Percentiles rank a stretch among this genome's conserved stretches.
Evolutionary conservation across 2,113 vertebrate genomes (phyloP).

Genomic region (Rhagologus leucostigma): DNA sequence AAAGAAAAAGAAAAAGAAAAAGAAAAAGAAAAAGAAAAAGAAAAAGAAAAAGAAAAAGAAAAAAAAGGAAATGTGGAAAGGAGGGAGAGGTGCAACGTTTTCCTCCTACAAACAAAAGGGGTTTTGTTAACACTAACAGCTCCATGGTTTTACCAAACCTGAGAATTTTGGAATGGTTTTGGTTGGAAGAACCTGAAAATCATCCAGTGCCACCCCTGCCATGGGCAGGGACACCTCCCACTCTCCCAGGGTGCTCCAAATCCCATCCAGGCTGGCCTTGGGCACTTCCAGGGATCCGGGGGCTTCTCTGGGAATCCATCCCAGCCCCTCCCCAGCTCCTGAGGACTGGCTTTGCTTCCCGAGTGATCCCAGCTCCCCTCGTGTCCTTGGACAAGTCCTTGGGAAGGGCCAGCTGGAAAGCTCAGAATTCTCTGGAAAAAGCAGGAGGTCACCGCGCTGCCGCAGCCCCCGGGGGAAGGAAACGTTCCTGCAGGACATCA

Average conservation of each 20-base stretch:
- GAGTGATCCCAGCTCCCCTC: accelerated
- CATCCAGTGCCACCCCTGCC: neutral
- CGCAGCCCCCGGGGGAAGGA: neutral
- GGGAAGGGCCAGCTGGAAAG: neutral
- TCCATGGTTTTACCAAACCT: neutral
- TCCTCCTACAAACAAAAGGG: neutral
- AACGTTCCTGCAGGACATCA: neutral
- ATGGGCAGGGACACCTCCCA: neutral
- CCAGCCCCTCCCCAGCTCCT: neutral
- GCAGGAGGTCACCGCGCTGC: neutral
- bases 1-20: too few relatives aligned
- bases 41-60: too few relatives aligned
- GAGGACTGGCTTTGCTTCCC: neutral
- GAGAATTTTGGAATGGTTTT: neutral
- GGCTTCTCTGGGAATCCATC: neutral
- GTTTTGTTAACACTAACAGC: neutral
- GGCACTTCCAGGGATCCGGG: neutral
- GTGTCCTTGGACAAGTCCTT: neutral
- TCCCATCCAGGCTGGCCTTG: neutral
- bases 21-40: too few relatives aligned
- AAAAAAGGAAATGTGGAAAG: neutral
- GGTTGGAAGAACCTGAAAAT: neutral
- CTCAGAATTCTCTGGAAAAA: neutral
- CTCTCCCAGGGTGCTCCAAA: neutral
- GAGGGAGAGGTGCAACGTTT: neutral